These are phyloP conservation scores for Crambe crambe DNA, from an alignment of 37 sponge, comb jelly and placozoan genomes.

Conservation along the genomic window DNA sequence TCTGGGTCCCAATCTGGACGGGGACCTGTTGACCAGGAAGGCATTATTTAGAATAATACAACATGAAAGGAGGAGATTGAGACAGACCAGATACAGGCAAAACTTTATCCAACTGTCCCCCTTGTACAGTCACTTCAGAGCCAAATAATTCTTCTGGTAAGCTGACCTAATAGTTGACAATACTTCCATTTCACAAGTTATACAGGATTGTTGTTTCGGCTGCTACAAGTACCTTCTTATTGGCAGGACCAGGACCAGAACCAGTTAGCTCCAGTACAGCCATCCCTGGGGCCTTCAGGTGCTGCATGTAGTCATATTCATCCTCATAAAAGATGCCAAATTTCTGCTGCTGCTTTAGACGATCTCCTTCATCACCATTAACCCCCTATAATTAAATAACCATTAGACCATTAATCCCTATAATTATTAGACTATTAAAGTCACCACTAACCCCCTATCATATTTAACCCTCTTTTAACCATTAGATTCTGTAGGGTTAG, in stretches of 20 bases:
- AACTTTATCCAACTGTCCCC: constrained; percentile 63
- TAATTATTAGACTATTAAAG: too few species aligned
- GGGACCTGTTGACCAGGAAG: constrained; percentile 56
- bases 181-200: too few species aligned
- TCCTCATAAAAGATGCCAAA: constrained; percentile 91
- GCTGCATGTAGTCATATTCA: constrained; percentile 98
- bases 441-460: not conserved
- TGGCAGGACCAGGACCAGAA: not conserved
- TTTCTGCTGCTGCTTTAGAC: constrained; percentile 67
- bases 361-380: constrained; percentile 11
- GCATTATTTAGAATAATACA: not conserved
- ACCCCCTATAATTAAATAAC: not conserved
- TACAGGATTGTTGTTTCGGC: not conserved
- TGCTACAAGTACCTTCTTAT: not conserved
- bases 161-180: not conserved
- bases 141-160: constrained; percentile 81
- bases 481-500: not conserved
- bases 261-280: constrained; percentile 21
- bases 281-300: constrained; percentile 72
- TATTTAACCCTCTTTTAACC: not conserved
- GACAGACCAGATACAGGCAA: constrained; percentile 62
- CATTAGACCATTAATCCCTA: not conserved
- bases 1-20: constrained; percentile 92
- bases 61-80: not conserved
- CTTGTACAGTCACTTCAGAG: constrained; percentile 60